phyloP scores from a whole-genome alignment of 2,113 vertebrate species.

The Narcine bancroftii region DNA sequence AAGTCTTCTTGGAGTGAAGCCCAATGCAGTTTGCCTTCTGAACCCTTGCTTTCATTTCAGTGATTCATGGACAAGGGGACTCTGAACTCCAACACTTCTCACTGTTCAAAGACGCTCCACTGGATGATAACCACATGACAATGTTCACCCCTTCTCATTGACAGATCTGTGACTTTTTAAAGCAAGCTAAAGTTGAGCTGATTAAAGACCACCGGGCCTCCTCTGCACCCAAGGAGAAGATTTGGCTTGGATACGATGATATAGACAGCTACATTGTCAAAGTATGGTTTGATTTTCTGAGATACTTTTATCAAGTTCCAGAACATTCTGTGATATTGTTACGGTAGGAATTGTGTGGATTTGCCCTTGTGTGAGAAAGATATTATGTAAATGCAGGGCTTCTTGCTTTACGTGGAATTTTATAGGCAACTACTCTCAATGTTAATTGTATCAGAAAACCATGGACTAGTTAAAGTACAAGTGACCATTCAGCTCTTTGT shows the following conservation, averaged over 20 bases:
- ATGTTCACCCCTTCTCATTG: not conserved
- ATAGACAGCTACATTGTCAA: not conserved
- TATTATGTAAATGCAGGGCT: too few relatives aligned
- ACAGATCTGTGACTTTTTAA: conserved; percentile 9
- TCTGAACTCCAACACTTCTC: too few relatives aligned
- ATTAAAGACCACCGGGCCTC: not conserved
- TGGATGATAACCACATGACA: not conserved
- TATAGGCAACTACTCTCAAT: too few relatives aligned
- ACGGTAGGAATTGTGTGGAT: too few relatives aligned
- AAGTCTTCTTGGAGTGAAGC: too few relatives aligned
- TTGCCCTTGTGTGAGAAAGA: too few relatives aligned
- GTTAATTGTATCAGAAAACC: too few relatives aligned
- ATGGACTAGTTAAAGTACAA: too few relatives aligned
- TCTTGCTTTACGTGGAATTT: not conserved
- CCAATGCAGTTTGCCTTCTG: too few relatives aligned
- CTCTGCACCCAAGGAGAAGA: not conserved
- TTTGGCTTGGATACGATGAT: conserved; percentile 11
- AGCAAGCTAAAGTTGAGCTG: not conserved
- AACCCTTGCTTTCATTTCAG: too few relatives aligned
- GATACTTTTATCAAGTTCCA: not conserved
- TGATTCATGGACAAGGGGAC: too few relatives aligned
- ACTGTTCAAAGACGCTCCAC: not conserved
- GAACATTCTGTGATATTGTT: not conserved
- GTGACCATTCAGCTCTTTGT: too few relatives aligned
- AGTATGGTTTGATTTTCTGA: not conserved